Evolutionary conservation across 2,888 invertebrate species (phyloP).

Genomic region (Cynaeus angustus): DNA sequence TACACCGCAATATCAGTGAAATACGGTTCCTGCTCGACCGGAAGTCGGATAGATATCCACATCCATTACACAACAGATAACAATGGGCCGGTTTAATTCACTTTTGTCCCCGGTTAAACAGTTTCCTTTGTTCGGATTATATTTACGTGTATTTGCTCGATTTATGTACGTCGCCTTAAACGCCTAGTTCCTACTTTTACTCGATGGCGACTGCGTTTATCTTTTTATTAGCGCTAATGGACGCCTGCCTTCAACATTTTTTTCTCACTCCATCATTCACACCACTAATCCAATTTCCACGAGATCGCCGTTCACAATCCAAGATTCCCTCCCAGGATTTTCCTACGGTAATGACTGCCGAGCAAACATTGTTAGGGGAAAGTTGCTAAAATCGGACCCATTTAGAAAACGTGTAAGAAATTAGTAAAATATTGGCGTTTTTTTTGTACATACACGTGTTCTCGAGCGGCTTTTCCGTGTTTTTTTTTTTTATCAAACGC

Average conservation of each 20-base stretch:
- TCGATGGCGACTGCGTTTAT: conserved; percentile 53
- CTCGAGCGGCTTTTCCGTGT: too few species aligned
- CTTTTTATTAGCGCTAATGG: conserved; percentile 59
- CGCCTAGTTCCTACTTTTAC: conserved; percentile 42
- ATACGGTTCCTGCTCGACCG: conserved; percentile 64
- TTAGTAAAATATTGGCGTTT: too few species aligned
- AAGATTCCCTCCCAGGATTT: conserved; percentile 21
- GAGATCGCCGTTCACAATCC: conserved; percentile 30
- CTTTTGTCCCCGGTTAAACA: conserved; percentile 69
- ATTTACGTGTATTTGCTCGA: conserved; percentile 65
- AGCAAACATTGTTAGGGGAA: conserved; percentile 7
- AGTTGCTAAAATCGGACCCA: neutral
- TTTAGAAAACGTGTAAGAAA: neutral
- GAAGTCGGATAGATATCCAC: conserved; percentile 68
- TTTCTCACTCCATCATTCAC: conserved; percentile 46
- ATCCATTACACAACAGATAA: conserved; percentile 70
- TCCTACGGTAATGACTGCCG: conserved; percentile 9
- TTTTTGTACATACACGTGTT: too few species aligned
- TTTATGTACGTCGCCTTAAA: conserved; percentile 63
- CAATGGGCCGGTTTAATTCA: conserved; percentile 69
- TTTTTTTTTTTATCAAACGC: too few species aligned
- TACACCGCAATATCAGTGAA: conserved; percentile 66
- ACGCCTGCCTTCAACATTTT: conserved; percentile 49
- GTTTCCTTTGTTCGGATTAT: conserved; percentile 69
- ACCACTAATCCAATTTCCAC: conserved; percentile 42